Evolutionary conservation across 2,888 invertebrate genomes (phyloP).

Genomic region (Embidobia sp.): DNA sequence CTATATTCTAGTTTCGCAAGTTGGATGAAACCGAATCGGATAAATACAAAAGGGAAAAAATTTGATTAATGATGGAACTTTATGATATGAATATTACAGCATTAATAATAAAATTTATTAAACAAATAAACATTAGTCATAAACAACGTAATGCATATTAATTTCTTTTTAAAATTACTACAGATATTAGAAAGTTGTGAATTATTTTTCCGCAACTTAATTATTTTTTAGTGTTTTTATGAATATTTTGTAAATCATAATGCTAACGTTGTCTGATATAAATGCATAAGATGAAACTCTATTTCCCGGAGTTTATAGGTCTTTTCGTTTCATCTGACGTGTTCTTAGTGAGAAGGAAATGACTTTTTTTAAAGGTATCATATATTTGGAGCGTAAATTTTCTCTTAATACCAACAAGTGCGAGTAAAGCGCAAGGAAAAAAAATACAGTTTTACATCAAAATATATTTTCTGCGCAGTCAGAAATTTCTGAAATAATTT

Average conservation of each 20-base stretch:
- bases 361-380: background rate
- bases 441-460: background rate
- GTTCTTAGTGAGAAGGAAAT: constrained; percentile 20
- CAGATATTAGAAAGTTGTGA: background rate
- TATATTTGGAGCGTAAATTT: constrained; percentile 2
- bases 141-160: no score
- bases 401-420: constrained; percentile 6
- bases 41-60: no score
- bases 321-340: constrained; percentile 5
- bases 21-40: no score
- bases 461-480: background rate
- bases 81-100: no score
- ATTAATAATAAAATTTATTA: no score
- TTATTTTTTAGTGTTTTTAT: constrained; percentile 14
- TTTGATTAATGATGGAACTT: no score
- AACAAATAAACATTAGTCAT: no score
- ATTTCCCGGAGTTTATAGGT: constrained; percentile 18
- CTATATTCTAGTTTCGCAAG: no score
- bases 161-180: background rate
- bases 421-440: background rate
- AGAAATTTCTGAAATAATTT: background rate
- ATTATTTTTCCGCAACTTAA: background rate
- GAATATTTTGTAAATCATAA: constrained; percentile 4
- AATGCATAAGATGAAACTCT: constrained; percentile 8
- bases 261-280: background rate